Conservation (phyloP, 2,113 vertebrate genomes). For the Microtus pennsylvanicus region DNA sequence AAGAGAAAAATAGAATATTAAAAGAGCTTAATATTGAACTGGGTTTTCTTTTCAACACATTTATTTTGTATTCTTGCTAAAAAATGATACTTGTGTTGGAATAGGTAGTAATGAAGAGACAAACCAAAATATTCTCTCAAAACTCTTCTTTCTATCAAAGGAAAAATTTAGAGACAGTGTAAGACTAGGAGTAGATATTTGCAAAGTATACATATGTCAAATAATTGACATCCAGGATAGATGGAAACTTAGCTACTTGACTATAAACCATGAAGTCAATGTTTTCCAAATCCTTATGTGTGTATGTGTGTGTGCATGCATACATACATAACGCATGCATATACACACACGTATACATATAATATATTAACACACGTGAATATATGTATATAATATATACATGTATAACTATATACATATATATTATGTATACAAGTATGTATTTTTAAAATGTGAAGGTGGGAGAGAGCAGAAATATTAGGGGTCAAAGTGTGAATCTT, state of each 20-base stretch:
- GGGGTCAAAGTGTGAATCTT: background rate
- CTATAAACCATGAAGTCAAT: background rate
- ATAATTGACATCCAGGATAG: background rate
- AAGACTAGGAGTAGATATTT: background rate
- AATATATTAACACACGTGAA: no score
- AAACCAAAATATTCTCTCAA: conserved; percentile 3
- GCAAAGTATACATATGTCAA: background rate
- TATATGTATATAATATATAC: no score
- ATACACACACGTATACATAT: no score
- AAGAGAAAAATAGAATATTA: background rate
- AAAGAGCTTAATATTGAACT: background rate
- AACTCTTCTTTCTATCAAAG: background rate
- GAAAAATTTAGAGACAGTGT: background rate
- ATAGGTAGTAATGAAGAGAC: background rate
- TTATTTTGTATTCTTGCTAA: conserved; percentile 15
- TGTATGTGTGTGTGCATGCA: no score
- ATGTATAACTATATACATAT: no score
- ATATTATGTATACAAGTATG: no score
- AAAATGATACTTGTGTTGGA: background rate
- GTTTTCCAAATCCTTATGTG: background rate
- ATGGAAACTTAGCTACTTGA: background rate
- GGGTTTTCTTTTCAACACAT: background rate
- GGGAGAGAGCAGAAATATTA: background rate
- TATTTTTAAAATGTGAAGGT: background rate
- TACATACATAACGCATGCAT: no score